These are phyloP conservation scores for Drosophila melanica DNA, from an alignment of 1,140 invertebrate genomes.

Conservation along the genomic window DNA sequence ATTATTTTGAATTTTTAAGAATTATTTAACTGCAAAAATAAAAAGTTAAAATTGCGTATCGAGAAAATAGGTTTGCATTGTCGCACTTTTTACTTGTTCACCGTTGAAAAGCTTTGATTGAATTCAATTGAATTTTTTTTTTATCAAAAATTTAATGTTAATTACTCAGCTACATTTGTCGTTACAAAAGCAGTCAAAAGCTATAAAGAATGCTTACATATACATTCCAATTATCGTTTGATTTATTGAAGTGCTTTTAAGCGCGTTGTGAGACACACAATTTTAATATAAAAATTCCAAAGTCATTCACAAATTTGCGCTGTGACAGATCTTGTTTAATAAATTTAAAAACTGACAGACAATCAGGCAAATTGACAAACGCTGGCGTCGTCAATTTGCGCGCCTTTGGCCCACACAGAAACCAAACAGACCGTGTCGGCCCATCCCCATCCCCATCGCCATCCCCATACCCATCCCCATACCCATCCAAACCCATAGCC, in stretches of 20 bases:
- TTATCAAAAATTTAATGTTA: background rate
- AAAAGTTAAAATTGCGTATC: too few relatives aligned
- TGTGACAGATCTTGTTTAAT: constrained; percentile 67
- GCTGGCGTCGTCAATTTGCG: constrained; percentile 26
- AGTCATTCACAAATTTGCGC: constrained; percentile 29
- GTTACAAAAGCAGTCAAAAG: background rate
- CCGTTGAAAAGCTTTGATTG: too few relatives aligned
- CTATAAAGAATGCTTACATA: background rate
- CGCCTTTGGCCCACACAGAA: constrained; percentile 43
- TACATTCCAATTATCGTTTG: constrained; percentile 18
- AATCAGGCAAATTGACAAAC: constrained; percentile 67
- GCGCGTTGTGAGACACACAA: constrained; percentile 3
- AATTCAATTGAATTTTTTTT: too few relatives aligned
- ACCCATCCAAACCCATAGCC: background rate
- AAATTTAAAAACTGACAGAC: constrained; percentile 62
- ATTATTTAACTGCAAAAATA: too few relatives aligned
- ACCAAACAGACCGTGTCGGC: constrained; percentile 9
- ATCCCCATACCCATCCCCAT: background rate
- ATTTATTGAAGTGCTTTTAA: constrained; percentile 26
- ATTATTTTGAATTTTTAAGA: too few relatives aligned
- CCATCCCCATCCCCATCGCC: background rate
- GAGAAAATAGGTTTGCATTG: too few relatives aligned
- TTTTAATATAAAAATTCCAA: constrained; percentile 30
- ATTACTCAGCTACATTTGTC: background rate
- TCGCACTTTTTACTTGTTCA: too few relatives aligned